Base-by-base conservation (phyloP, 2,888 invertebrate genomes). In the Habrosyne pyritoides region DNA sequence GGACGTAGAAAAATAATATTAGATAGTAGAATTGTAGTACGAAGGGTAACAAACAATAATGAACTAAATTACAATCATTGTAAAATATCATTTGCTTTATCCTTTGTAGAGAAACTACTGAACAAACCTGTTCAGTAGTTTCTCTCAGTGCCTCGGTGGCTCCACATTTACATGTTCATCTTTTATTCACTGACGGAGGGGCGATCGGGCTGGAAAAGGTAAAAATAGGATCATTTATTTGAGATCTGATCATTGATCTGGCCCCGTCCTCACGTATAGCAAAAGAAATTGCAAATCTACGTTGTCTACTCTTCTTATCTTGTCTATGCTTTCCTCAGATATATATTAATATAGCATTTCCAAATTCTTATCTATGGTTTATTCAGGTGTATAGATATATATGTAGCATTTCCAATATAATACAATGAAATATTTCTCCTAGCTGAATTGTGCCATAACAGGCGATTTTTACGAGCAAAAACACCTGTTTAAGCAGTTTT, bases 121-220 rank as follows among this genome's bases (percentile, higher is more conserved):
- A 7, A 5, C 7, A 5, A 3, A 5, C 3, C 7, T 24, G 24
- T 24, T 24, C 24, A 24, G 7, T 24, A 24, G 24, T 24, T 24
- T 24, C 24, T 24, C 3, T 24, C 3, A 46, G 54, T 52, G 36
- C 42, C 52, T 46, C 30, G 53, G 55, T 52, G 59, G 55, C 52
- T 62, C 63, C 64, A 68, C 69, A 75, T 81, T 79, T 77, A 73
- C 75, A 72, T 73, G 49, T 71, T 77, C 73, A 83, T 84, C 67
- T 79, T 77, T 82, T 81, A 84, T 83, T 84, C 77, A 82, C 75
- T 52, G 61, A 52, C 53, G 53, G 56, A 60, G 56, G 68, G 71
- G 65, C 73, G 67, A 70, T 54, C 54, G 59, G 68, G 68, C 67
- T 67, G 61, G 63, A 62, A 53, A 57, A 63, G 64, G 64, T 76